Conservation (phyloP, 2,888 invertebrate genomes). For the Apodemia zela region DNA sequence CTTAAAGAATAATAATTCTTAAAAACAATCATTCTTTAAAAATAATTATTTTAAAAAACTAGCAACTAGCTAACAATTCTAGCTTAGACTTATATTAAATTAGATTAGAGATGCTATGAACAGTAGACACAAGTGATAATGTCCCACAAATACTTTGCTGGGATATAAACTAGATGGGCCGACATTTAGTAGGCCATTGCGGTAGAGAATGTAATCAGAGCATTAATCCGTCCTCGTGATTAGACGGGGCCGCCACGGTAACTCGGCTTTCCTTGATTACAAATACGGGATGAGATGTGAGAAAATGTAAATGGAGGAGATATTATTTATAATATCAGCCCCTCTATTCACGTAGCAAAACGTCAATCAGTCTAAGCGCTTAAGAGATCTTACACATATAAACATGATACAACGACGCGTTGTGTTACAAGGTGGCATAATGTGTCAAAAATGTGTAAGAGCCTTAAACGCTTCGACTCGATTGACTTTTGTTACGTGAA, state of each 20-base stretch:
- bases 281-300: background rate
- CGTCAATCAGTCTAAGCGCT: no score
- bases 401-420: no score
- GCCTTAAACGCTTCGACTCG: no score
- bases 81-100: background rate
- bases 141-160: background rate
- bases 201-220: conserved; percentile 13
- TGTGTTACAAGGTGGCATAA: no score
- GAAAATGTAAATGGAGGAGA: background rate
- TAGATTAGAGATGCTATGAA: background rate
- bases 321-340: no score
- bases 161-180: conserved; percentile 1
- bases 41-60: no score
- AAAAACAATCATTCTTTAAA: no score
- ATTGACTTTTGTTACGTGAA: no score
- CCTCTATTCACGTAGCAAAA: no score
- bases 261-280: conserved; percentile 1
- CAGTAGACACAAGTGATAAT: background rate
- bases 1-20: no score
- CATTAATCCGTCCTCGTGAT: conserved; percentile 11
- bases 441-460: no score
- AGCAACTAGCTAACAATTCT: background rate
- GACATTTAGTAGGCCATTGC: conserved; percentile 8
- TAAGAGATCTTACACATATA: no score
- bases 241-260: background rate